Conservation (phyloP, 2,113 vertebrate genomes). For the Dolichotis patagonum region DNA sequence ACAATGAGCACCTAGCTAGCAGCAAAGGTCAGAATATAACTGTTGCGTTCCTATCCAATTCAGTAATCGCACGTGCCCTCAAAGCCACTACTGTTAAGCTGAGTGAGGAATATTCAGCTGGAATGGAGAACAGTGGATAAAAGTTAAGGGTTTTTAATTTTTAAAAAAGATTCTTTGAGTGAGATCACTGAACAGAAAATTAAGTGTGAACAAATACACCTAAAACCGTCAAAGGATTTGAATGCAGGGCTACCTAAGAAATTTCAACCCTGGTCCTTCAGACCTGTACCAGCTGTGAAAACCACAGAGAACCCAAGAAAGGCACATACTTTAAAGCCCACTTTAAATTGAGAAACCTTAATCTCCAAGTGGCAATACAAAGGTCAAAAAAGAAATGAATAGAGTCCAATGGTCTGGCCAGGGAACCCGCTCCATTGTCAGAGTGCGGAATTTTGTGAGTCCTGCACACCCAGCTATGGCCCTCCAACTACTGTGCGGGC, state of each 20-base stretch:
- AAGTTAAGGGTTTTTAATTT: slow-evolving; percentile 13
- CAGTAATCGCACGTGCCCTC: neutral
- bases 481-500: neutral
- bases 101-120: neutral
- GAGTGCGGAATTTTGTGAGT: neutral
- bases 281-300: neutral
- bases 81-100: neutral
- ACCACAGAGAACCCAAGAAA: neutral
- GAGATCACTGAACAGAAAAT: neutral
- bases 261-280: neutral
- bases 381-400: slow-evolving; percentile 46
- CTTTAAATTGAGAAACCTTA: slow-evolving; percentile 17
- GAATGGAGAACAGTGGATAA: neutral
- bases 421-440: neutral
- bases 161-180: neutral
- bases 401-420: neutral
- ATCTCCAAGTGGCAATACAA: neutral
- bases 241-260: neutral
- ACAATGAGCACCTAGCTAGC: neutral
- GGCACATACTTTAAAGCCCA: neutral
- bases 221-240: neutral
- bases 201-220: neutral
- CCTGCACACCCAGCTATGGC: neutral
- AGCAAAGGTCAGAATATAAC: neutral
- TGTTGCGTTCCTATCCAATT: neutral